Percentiles rank a stretch among this genome's conserved stretches.
Conservation (phyloP, 2,888 invertebrate species). For the Gerris lacustris region DNA sequence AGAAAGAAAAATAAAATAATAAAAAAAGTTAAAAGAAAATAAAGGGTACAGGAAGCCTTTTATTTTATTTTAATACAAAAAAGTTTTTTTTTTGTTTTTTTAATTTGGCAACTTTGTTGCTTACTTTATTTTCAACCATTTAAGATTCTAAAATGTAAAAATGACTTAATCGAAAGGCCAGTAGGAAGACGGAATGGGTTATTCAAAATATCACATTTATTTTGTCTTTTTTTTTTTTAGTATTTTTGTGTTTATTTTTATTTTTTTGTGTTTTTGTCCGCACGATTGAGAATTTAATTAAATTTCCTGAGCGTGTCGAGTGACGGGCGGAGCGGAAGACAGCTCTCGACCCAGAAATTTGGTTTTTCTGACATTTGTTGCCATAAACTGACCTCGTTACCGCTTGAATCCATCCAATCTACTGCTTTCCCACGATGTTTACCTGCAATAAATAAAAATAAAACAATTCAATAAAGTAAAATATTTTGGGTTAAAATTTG, state of each 20-base stretch:
- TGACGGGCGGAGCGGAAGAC: conserved; percentile 68
- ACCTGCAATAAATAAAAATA: conserved; percentile 45
- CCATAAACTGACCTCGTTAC: conserved; percentile 83
- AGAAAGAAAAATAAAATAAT: too few species aligned
- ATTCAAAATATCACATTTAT: not conserved
- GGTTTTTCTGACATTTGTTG: conserved; percentile 87
- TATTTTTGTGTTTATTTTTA: not conserved
- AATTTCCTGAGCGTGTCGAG: conserved; percentile 39
- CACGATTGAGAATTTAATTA: not conserved
- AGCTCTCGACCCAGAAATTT: conserved; percentile 95
- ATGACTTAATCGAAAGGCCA: not conserved
- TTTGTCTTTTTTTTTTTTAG: not conserved
- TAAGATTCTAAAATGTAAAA: too few species aligned
- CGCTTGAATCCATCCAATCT: conserved; percentile 92
- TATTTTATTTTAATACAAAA: too few species aligned
- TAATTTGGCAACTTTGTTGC: too few species aligned
- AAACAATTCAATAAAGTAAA: conserved; percentile 4
- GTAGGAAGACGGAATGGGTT: not conserved
- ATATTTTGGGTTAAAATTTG: not conserved
- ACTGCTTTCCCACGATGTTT: conserved; percentile 71
- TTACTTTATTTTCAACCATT: too few species aligned
- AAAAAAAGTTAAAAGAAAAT: too few species aligned
- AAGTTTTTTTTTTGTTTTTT: too few species aligned
- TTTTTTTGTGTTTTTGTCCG: not conserved
- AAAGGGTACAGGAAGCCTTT: too few species aligned